Evolutionary conservation across 2,113 vertebrate genomes (phyloP), one percentile per base, ranked within the genome.

Genomic region (Psilopsiagon aurifrons): DNA sequence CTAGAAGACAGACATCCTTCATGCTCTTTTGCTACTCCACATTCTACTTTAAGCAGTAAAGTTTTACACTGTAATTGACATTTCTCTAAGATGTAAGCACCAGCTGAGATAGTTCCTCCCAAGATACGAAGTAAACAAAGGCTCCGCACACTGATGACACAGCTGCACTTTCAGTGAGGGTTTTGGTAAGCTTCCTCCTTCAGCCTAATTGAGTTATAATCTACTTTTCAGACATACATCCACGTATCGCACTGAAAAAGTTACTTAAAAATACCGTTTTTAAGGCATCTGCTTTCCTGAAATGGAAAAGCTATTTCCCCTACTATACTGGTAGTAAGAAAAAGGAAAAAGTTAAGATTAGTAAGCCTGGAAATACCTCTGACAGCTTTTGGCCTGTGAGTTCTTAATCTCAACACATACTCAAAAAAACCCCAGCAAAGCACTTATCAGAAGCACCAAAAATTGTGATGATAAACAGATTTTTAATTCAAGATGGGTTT

Each of bases 1-100:
- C 99, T 99, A 95, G 22, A 95, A 95, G 47, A 93, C 13, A 96
- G 59, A 97, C 52, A 95, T 77, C 81, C 17, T 67, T 96, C 60
- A 90, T 51, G 28, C 11, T 47, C 37, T 87, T 94, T 92, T 84
- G 54, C 44, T 71, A 59, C 22, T 68, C 13, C 68, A 88, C 87
- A 66, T 51, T 43, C 24, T 47, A 86, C 25, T 80, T 49, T 41
- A 69, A 82, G 11, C 13, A 54, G 16, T 60, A 3, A 81, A 52
- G 47, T 23, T 87, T 81, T 37, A 88, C 49, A 39, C 27, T 81
- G 90, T 2, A 63, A 54, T 31, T 69, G 73, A 68, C 25, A 49
- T 83, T 80, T 70, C 49, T 57, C 10, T 7, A 79, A 77, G 22
- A 59, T 59, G 23, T 83, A 47, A 94, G 67, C 88, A 43, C 0